Conservation (phyloP, 2,888 invertebrate genomes). For the Girardia tigrina region DNA sequence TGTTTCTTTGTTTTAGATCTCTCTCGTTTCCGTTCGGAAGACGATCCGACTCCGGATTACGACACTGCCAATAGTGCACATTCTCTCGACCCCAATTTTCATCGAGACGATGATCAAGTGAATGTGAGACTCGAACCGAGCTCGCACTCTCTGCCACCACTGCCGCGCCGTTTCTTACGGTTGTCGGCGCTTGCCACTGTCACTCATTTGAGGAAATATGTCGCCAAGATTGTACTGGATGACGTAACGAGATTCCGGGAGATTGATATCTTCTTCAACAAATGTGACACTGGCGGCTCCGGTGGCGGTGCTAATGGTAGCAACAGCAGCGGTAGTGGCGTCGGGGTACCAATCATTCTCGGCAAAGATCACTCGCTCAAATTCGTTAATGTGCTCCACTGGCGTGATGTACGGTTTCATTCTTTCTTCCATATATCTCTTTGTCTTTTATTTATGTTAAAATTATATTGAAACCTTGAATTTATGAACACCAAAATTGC, state of each 20-base stretch:
- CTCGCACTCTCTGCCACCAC: slow-evolving; percentile 43
- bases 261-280: slow-evolving; percentile 93
- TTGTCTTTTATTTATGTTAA: no score
- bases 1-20: no score
- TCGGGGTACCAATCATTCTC: slow-evolving; percentile 58
- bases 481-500: no score
- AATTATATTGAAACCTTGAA: no score
- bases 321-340: no score
- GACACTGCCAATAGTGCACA: not conserved
- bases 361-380: slow-evolving; percentile 97
- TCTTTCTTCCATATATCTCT: no score
- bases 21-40: slow-evolving; percentile 36
- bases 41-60: slow-evolving; percentile 37
- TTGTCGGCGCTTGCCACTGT: slow-evolving; percentile 96
- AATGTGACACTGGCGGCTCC: slow-evolving; percentile 60
- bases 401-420: slow-evolving; percentile 30
- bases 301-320: no score
- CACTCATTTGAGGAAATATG: slow-evolving; percentile 89
- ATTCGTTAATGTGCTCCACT: slow-evolving; percentile 67
- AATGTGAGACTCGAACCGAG: slow-evolving; percentile 29
- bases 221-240: slow-evolving; percentile 79
- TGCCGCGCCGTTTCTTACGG: slow-evolving; percentile 75
- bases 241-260: slow-evolving; percentile 83
- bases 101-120: slow-evolving; percentile 69
- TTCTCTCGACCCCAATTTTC: slow-evolving; percentile 60